phyloP scores from a whole-genome alignment of 23 tunicate genomes.

The Diplosoma virens region DNA sequence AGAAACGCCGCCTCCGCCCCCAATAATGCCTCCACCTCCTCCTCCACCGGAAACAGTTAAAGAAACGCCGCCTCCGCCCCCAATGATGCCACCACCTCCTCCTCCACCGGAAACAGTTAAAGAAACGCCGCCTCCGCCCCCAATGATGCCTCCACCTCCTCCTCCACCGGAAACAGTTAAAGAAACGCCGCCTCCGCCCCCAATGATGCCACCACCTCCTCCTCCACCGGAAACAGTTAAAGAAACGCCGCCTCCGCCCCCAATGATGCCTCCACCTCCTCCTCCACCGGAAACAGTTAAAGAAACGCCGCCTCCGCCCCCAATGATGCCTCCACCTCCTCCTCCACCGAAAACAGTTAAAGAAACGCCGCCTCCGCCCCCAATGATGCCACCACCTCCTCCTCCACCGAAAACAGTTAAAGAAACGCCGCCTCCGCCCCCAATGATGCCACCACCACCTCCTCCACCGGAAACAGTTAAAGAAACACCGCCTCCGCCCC shows the following conservation, averaged over 20 bases:
- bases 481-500: constrained; percentile 25
- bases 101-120: background rate
- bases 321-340: constrained; percentile 41
- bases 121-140: constrained; percentile 3
- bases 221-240: constrained; percentile 21
- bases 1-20: constrained; percentile 24
- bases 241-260: constrained; percentile 41
- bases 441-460: constrained; percentile 12
- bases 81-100: constrained; percentile 11
- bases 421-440: constrained; percentile 1
- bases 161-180: constrained; percentile 11
- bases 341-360: constrained; percentile 19
- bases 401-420: constrained; percentile 19
- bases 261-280: constrained; percentile 41
- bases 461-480: background rate
- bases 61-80: constrained; percentile 7
- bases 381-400: constrained; percentile 42
- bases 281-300: constrained; percentile 21
- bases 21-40: constrained; percentile 44
- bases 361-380: constrained; percentile 41
- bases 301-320: constrained; percentile 41
- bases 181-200: constrained; percentile 41
- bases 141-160: constrained; percentile 13
- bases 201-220: constrained; percentile 42
- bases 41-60: constrained; percentile 13